Conservation (phyloP, 2,888 invertebrate genomes). For the Criorhina ranunculi region DNA sequence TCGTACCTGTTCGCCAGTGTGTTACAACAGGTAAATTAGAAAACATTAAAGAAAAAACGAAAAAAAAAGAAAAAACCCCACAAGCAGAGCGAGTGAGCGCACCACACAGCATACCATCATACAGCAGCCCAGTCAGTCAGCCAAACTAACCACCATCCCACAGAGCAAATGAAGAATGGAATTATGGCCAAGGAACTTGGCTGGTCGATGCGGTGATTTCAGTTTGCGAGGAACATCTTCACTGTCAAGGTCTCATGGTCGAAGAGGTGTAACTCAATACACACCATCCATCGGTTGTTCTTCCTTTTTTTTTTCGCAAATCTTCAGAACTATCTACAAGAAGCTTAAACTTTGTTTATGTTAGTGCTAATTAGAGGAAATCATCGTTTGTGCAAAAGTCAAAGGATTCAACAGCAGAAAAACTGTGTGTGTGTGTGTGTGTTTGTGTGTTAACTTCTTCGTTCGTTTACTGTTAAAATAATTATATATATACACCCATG, state of each 20-base stretch:
- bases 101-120: conserved; percentile 33
- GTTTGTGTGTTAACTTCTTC: too few species aligned
- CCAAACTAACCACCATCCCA: conserved; percentile 21
- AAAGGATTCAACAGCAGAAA: conserved; percentile 22
- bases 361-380: conserved; percentile 44
- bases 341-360: not conserved
- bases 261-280: conserved; percentile 25
- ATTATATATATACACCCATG: conserved; percentile 54
- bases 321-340: conserved; percentile 4
- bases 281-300: conserved; percentile 47
- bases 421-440: not conserved
- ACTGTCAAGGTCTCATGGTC: conserved; percentile 84
- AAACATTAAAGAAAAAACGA: conserved; percentile 54
- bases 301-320: conserved; percentile 11
- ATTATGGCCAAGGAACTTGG: conserved; percentile 81
- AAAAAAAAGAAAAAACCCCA: conserved; percentile 20
- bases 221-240: conserved; percentile 84
- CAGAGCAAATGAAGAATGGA: conserved; percentile 76
- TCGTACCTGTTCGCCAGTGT: conserved; percentile 74
- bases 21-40: conserved; percentile 76
- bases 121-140: conserved; percentile 9
- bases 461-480: conserved; percentile 52
- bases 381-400: not conserved
- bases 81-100: conserved; percentile 51
- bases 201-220: conserved; percentile 79